Base-by-base conservation (phyloP, 2,113 vertebrate species). In the Vidua chalybeata region DNA sequence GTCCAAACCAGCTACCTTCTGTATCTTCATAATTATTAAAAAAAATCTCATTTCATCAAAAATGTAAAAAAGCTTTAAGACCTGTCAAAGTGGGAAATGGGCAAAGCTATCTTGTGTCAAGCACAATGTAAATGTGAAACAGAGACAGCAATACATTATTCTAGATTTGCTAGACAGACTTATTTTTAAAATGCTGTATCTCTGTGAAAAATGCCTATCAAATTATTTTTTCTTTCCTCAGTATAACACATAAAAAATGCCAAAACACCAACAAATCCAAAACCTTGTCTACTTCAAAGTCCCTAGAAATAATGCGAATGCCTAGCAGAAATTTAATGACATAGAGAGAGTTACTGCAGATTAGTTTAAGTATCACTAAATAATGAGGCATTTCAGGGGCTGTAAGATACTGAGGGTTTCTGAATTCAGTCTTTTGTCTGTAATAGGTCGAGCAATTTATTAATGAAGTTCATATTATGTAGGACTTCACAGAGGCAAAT, bases 311-410 rank as follows among this genome's bases (percentile, higher is more conserved):
- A 93, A 83, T 17, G 33, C 56, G 55, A 88, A 75, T 46, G 73
- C 45, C 61, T 71, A 80, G 30, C 37, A 93, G 85, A 92, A 90
- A 77, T 94, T 74, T 62, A 94, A 96, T 68, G 64, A 91, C 79
- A 87, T 16, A 11, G 62, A 68, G 37, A 92, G 64, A 95, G 90
- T 92, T 86, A 81, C 45, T 81, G 27, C 54, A 88, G 92, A 95
- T 92, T 91, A 91, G 90, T 94, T 69, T 83, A 82, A 85, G 66
- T 74, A 90, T 63, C 0, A 1, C 55, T 77, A 86, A 97, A 48
- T 83, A 96, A 96, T 28, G 72, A 95, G 52, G 87, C 24, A 86
- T 77, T 86, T 91, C 61, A 59, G 55, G 23, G 62, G 45, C 63
- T 75, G 2, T 19, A 77, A 83, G 27, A 93, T 48, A 90, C 7